phyloP scores from a whole-genome alignment of 2,797 vertebrate species.

The Pipistrellus pipistrellus region DNA sequence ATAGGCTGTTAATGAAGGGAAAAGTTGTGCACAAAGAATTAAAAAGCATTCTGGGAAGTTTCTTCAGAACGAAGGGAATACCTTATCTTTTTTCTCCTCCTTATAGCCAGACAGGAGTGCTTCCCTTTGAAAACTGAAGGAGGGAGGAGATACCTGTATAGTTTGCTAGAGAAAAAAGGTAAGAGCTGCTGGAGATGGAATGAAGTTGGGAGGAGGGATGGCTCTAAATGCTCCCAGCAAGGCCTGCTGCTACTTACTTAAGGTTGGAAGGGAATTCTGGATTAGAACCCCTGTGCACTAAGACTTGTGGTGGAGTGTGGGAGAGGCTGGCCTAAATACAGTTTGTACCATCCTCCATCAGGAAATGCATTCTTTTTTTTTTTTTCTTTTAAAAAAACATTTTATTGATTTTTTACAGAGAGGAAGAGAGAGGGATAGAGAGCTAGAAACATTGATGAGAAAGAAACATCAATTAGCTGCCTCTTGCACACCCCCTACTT shows the following conservation, averaged over 20 bases:
- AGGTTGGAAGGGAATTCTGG: not conserved
- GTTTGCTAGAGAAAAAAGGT: not conserved
- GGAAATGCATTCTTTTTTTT: not conserved
- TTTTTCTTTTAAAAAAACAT: no score
- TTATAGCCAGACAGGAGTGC: not conserved
- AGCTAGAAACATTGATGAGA: no score
- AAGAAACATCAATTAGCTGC: no score
- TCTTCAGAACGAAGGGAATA: not conserved
- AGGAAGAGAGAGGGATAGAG: no score
- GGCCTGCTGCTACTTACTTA: not conserved
- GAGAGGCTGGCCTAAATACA: not conserved
- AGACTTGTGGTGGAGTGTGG: no score
- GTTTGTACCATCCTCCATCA: not conserved
- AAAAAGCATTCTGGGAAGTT: not conserved
- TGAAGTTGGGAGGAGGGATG: not conserved
- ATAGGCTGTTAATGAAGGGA: not conserved
- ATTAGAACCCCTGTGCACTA: fast-evolving
- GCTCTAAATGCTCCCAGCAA: not conserved
- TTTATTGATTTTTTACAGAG: no score
- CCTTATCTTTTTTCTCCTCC: slow-evolving; percentile 8
- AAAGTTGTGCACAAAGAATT: not conserved
- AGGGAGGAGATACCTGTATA: not conserved
- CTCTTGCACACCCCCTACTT: no score
- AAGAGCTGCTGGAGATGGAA: not conserved
- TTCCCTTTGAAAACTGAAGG: slow-evolving; percentile 22